Percentiles rank a stretch among this genome's conserved stretches.
phyloP scores from a whole-genome alignment of 2,113 vertebrate genomes.

The Zapus hudsonius region DNA sequence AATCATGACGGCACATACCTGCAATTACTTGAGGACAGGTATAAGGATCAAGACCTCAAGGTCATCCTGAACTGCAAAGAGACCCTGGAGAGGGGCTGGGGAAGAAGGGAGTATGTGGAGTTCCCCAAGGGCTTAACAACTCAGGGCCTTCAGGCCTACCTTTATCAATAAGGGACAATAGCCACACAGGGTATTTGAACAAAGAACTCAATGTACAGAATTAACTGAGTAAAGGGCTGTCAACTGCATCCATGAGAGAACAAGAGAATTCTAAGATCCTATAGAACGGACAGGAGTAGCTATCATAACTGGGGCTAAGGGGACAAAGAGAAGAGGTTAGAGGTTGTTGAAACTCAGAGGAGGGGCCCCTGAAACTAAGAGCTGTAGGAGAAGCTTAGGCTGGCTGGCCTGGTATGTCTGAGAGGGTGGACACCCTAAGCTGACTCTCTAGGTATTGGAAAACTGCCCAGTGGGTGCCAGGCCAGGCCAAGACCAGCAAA shows the following conservation, averaged over 20 bases:
- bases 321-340: neutral
- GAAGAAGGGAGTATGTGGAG: neutral
- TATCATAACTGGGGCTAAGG: neutral
- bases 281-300: neutral
- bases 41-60: neutral
- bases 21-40: neutral
- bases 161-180: neutral
- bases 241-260: neutral
- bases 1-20: too few species aligned
- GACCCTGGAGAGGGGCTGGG: too few species aligned
- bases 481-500: too few species aligned
- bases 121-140: neutral
- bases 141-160: neutral
- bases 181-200: neutral
- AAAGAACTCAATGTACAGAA: neutral
- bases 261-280: neutral
- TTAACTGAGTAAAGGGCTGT: neutral
- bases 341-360: neutral
- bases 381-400: neutral
- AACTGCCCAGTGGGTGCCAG: neutral
- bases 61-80: neutral
- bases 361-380: neutral
- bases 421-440: neutral
- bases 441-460: neutral
- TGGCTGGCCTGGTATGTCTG: neutral